Base-by-base conservation (phyloP, 2,797 vertebrate species). In the Sciurus vulgaris region DNA sequence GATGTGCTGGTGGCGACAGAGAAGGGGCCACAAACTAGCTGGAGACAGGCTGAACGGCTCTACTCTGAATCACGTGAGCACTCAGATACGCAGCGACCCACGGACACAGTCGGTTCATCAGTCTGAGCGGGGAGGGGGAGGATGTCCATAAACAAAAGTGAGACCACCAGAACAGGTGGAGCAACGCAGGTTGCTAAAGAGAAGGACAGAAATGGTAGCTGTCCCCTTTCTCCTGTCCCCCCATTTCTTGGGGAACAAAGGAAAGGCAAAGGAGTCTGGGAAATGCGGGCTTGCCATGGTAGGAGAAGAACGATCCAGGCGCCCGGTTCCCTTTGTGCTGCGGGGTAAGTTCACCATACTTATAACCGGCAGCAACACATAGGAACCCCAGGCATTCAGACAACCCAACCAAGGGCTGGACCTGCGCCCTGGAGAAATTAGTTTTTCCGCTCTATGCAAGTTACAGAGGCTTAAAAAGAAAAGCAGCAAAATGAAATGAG, bases 241-340 rank as follows among this genome's bases (percentile, higher is more conserved):
- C 90, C 93, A 96, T 97, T 98, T 93, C 97, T 96, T 82, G 89
- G 88, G 96, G 97, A 96, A 98, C 97, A 98, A 98, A 97, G 97
- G 86, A 96, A 97, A 97, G 84, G 94, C 95, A 96, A 94, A 96
- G 93, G 95, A 95, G 95, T 90, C 96, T 70, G 87, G 90, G 93
- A 98, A 97, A 95, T 78, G 73, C 95, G 91, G 97, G 95, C 82
- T 96, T 96, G 91, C 95, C 30, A 0, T 0, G 0, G 93, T 47
- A 78, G 92, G 56, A 97, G 93, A 86, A 96, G 92, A 97, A 94
- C 22, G 24, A 94, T 88, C 92, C 97, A 77, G 97, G 97, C 96
- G 97, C 86, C 93, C 97, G 89, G 88, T 88, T 97, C 96, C 98
- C 96, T 97, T 97, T 97, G 54, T 54, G 54, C 96, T 94, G 77